Evolutionary conservation across 1,140 invertebrate species (phyloP), one percentile per base, ranked within the genome.

Genomic region (Papilio polytes): DNA sequence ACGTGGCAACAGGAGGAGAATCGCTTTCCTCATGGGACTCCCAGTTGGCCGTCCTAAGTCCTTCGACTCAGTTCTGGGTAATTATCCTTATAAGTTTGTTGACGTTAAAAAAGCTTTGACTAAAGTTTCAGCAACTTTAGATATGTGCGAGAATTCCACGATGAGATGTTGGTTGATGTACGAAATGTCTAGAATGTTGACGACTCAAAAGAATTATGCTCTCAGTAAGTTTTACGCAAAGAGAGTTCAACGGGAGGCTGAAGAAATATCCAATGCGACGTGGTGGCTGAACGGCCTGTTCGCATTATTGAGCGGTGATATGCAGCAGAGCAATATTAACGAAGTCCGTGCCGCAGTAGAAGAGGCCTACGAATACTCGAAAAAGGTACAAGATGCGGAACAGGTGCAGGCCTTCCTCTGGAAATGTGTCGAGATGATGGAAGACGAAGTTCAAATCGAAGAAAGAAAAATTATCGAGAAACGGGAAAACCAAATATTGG

Each of bases 141-240:
- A 95, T 70, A 92, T 94, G 91, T 93, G 92, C 81, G 92, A 91
- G 86, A 93, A 92, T 88, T 85, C 92, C n/a, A 86, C 94, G 84
- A 91, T 95, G 95, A 92, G 89, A 88, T 89, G 94, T 85, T 96
- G 95, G 95, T 87, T 95, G 22, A 95, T 95, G 88, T 95, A 96
- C 80, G 96, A 96, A 85, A 81, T 96, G 31, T 88, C 96, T 15
- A 84, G 95, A 41, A 86, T 95, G 72, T 86, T 95, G 31, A 91
- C 89, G 31, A 92, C 94, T n/a, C 90, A 95, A 80, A 96, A 95
- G 74, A 95, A 95, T 85, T 96, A 93, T 85, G 94, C 96, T 46
- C 85, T 96, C n/a, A 92, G 94, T 6, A 95, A 95, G 81, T 95
- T 95, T 63, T 96, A 96, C 80, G 95, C 95, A 0, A 94, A 95